phyloP scores from a whole-genome alignment of 2,797 vertebrate genomes.

The Prunella strophiata region DNA sequence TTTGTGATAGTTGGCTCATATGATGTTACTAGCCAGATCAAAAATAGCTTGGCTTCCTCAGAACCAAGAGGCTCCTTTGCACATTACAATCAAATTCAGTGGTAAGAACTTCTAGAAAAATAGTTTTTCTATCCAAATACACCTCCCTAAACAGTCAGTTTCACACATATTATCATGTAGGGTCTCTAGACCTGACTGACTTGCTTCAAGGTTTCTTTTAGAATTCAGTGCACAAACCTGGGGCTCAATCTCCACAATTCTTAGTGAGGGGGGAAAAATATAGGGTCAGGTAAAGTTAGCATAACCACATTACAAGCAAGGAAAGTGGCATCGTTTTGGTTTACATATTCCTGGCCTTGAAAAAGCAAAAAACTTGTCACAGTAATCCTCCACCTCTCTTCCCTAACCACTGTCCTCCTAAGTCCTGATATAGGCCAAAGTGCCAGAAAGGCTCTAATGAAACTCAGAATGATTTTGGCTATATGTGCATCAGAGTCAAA shows the following conservation, averaged over 20 bases:
- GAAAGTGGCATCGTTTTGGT: background rate
- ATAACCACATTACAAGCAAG: background rate
- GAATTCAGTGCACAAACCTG: background rate
- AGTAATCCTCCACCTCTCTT: background rate
- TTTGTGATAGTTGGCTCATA: background rate
- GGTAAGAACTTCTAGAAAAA: background rate
- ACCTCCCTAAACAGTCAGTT: background rate
- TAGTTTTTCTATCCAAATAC: background rate
- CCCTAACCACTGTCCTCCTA: background rate
- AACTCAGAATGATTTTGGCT: background rate
- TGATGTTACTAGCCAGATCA: background rate
- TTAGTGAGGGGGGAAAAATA: rapidly evolving
- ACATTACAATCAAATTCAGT: background rate
- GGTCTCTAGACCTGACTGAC: background rate
- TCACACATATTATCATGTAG: background rate
- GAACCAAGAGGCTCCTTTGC: background rate
- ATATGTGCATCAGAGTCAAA: background rate
- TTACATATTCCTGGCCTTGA: background rate
- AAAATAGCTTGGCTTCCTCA: background rate
- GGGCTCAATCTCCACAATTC: background rate
- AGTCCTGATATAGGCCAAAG: rapidly evolving
- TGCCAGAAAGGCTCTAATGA: background rate
- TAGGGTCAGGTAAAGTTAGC: background rate
- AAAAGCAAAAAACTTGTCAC: background rate
- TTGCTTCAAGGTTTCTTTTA: background rate